Conservation (phyloP, 2,113 vertebrate species). For the Tauraco erythrolophus region DNA sequence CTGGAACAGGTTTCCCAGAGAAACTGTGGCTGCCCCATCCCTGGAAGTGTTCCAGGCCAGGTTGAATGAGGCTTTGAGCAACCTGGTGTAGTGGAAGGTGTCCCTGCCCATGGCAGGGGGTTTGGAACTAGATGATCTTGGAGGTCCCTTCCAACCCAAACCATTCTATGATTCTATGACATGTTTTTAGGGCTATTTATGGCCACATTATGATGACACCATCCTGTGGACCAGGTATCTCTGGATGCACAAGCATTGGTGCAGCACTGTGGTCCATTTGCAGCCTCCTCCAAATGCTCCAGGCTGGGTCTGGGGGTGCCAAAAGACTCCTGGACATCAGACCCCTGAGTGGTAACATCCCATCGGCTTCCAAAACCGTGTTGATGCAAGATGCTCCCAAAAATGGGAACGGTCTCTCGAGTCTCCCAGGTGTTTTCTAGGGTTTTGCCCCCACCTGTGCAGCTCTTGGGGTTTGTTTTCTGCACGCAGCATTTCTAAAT, state of each 20-base stretch:
- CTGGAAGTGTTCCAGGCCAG: too few relatives aligned
- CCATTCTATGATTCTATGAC: too few relatives aligned
- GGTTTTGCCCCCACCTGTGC: background rate
- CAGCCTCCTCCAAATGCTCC: background rate
- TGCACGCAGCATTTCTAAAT: background rate
- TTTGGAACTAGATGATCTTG: too few relatives aligned
- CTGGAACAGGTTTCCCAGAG: too few relatives aligned
- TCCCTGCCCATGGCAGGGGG: too few relatives aligned
- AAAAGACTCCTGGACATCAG: background rate
- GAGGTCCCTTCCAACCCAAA: too few relatives aligned
- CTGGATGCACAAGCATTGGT: background rate
- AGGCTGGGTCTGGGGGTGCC: background rate
- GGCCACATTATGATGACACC: accelerated
- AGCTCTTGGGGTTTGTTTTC: background rate
- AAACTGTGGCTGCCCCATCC: too few relatives aligned
- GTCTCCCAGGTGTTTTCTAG: background rate
- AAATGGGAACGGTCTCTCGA: background rate
- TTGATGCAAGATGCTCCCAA: accelerated
- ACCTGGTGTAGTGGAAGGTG: too few relatives aligned
- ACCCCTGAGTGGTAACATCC: background rate
- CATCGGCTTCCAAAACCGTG: background rate
- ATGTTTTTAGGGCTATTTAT: background rate
- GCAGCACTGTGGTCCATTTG: background rate
- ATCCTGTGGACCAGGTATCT: background rate
- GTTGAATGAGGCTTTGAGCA: too few relatives aligned